A percentile compares a stretch with the other conserved stretches of the same genome.
Conservation (phyloP, 2,888 invertebrate species). For the Melolontha melolontha region DNA sequence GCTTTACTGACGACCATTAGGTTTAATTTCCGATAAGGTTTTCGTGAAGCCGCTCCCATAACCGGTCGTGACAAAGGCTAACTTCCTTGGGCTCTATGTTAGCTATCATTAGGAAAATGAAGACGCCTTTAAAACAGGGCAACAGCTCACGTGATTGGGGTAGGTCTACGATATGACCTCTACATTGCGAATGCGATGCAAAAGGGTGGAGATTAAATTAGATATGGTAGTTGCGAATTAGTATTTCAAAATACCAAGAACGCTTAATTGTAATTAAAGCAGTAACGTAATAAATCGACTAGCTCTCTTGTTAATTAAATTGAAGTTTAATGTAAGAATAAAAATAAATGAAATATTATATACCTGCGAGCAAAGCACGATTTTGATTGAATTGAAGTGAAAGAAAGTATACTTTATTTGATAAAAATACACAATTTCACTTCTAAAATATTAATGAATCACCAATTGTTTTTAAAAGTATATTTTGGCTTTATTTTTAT, state of each 20-base stretch:
- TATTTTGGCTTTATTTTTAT: too few species aligned
- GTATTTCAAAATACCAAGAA: not conserved
- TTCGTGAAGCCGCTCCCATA: slow-evolving; percentile 30
- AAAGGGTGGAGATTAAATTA: slow-evolving; percentile 12
- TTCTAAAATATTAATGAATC: too few species aligned
- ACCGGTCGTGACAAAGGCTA: slow-evolving; percentile 6
- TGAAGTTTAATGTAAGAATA: too few species aligned
- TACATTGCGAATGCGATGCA: slow-evolving; percentile 6
- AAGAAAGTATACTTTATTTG: too few species aligned
- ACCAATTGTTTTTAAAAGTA: too few species aligned
- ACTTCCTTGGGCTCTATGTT: slow-evolving; percentile 2
- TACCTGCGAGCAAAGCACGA: too few species aligned
- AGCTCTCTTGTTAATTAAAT: too few species aligned
- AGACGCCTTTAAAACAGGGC: not conserved
- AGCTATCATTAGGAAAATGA: slow-evolving; percentile 6
- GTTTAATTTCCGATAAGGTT: slow-evolving; percentile 31
- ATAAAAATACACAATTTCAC: too few species aligned
- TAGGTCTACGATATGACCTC: slow-evolving; percentile 19
- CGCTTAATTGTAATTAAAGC: too few species aligned
- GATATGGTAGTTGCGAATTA: not conserved
- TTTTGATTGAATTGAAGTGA: too few species aligned
- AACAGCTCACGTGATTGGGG: slow-evolving; percentile 22
- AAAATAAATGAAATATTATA: too few species aligned
- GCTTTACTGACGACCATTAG: slow-evolving; percentile 22
- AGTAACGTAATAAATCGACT: too few species aligned